phyloP scores from a whole-genome alignment of 2,797 vertebrate species.

The Huso huso region DNA sequence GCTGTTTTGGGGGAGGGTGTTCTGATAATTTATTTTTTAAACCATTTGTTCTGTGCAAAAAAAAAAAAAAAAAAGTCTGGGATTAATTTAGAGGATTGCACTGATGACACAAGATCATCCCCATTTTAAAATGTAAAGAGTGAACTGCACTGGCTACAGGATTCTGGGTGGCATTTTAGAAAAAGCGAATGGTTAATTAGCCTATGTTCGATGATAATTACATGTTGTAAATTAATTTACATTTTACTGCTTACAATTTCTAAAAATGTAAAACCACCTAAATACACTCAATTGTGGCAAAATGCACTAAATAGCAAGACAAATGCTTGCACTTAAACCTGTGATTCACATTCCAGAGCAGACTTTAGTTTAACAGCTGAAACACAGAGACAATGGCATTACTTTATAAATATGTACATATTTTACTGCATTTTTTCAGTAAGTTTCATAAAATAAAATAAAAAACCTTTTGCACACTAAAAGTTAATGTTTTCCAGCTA shows the following conservation, averaged over 20 bases:
- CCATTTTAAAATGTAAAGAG: slow-evolving; percentile 41
- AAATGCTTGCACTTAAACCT: slow-evolving; percentile 35
- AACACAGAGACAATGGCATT: slow-evolving; percentile 49
- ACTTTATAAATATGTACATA: slow-evolving; percentile 59
- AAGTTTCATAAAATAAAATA: slow-evolving; percentile 34
- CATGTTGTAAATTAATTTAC: slow-evolving; percentile 5
- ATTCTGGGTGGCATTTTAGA: slow-evolving; percentile 48
- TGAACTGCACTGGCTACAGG: slow-evolving; percentile 60
- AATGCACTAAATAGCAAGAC: slow-evolving; percentile 20
- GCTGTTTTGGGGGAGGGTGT: too few relatives aligned
- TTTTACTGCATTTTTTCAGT: slow-evolving; percentile 37
- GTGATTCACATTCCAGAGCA: slow-evolving; percentile 64
- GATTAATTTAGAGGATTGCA: slow-evolving; percentile 31
- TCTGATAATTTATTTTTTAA: too few relatives aligned
- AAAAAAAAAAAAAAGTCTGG: too few relatives aligned
- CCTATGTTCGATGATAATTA: too few relatives aligned
- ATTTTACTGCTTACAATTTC: slow-evolving; percentile 53
- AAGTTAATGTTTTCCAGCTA: slow-evolving; percentile 56
- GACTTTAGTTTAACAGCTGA: slow-evolving; percentile 44
- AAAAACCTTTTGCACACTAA: slow-evolving; percentile 60
- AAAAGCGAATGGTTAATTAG: background rate
- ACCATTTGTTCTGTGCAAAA: too few relatives aligned
- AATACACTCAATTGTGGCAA: slow-evolving; percentile 46
- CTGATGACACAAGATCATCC: slow-evolving; percentile 31
- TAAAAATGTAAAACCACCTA: slow-evolving; percentile 46